Conservation (phyloP, 2,113 vertebrate genomes). For the Myotis yumanensis region DNA sequence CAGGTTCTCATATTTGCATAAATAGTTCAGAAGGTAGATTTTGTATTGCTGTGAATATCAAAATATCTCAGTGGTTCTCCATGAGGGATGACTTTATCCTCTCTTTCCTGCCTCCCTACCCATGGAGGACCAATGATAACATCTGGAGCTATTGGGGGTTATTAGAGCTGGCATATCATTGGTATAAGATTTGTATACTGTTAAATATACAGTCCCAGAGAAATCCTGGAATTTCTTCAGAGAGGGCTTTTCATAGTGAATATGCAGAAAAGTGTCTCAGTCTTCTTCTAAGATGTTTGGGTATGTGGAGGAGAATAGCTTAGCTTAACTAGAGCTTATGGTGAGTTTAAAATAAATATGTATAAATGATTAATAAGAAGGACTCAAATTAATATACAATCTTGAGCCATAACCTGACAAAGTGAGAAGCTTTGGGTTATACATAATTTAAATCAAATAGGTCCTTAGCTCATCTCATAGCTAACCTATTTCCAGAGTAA, state of each 20-base stretch:
- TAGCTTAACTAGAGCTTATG: neutral
- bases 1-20: neutral
- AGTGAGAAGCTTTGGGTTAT: neutral
- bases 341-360: neutral
- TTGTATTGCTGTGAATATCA: neutral
- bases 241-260: neutral
- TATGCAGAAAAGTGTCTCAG: neutral
- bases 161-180: neutral
- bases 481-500: neutral
- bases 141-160: neutral
- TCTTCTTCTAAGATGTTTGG: neutral
- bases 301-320: neutral
- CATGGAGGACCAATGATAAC: neutral
- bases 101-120: rapidly evolving
- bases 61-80: neutral
- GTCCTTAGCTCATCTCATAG: neutral
- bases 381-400: neutral
- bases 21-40: neutral
- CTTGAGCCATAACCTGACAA: neutral
- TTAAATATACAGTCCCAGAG: neutral
- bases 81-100: neutral
- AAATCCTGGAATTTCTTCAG: neutral
- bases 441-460: neutral
- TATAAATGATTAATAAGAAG: neutral
- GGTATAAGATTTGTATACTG: neutral